Base-by-base conservation (phyloP, 2,888 invertebrate species). In the Yponomeuta malinellus region DNA sequence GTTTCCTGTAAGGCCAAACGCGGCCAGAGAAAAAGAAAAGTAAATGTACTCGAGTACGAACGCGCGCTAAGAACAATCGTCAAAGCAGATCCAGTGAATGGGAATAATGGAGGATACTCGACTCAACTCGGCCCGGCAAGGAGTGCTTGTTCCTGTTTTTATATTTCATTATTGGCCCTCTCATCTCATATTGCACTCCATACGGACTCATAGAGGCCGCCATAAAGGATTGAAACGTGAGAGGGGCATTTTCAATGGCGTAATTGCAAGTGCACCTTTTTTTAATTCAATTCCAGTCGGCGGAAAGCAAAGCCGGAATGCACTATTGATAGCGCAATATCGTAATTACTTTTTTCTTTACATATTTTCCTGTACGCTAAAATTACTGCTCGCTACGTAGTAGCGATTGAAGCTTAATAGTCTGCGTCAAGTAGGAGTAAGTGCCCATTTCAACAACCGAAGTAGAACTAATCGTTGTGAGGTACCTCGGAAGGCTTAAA, bases 91-190 rank as follows among this genome's bases (percentile, higher is more conserved):
- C 79, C 80, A 79, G 83, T 89, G 87, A 87, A 88, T 88, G 79
- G 77, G 82, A 88, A 91, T 89, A 90, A 91, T 90, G 86, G 84
- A 87, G 89, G 80, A 83, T 81, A 81, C 90, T 90, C 83, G 79
- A 86, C 83, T 78, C 76, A 79, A 83, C 81, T 83, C 82, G 79
- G 69, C 80, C 82, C 82, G 82, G 84, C 84, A 88, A 86, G 83
- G 83, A 87, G 86, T 86, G 83, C 89, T 89, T 87, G 87, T 88
- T 88, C 86, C 85, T 89, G 88, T 90, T 91, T 90, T 91, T 90
- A 90, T 90, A 89, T 90, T 90, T 89, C 87, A 90, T 91, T 90
- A 90, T 91, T 91, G 88, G 90, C 89, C 85, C 89, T 89, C 90
- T 90, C 89, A 87, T 88, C 90, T 89, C 90, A 84, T 88, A 89